Percentiles rank a stretch among this genome's conserved stretches.
Evolutionary conservation across 2,113 vertebrate genomes (phyloP).

Genomic region (Dipodomys merriami): DNA sequence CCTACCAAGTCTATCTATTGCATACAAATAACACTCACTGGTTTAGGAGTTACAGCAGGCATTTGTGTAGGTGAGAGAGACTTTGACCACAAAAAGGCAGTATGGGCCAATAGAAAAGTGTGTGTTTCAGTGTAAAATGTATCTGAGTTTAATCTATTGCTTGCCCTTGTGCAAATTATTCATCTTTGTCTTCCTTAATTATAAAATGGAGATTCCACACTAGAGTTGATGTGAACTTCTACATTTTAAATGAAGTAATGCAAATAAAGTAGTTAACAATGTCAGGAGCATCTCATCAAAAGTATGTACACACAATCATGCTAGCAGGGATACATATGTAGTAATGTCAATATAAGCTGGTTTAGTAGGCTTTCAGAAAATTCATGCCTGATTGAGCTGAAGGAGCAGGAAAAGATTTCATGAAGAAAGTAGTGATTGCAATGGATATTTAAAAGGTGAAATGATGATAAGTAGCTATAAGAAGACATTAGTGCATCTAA

Average conservation of each 20-base stretch:
- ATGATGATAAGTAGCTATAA: background rate
- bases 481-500: background rate
- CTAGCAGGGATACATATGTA: background rate
- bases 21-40: background rate
- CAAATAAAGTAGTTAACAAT: background rate
- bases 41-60: background rate
- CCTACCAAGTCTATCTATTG: background rate
- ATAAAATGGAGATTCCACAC: background rate
- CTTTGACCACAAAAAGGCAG: background rate
- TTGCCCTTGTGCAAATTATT: background rate
- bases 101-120: background rate
- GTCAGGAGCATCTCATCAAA: background rate
- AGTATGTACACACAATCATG: background rate
- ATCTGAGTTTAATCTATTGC: slow-evolving; percentile 3
- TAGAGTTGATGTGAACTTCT: background rate
- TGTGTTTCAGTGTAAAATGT: background rate
- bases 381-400: background rate
- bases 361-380: background rate
- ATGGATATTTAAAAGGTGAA: background rate
- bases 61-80: background rate
- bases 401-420: background rate
- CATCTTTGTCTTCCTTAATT: background rate
- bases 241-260: slow-evolving; percentile 24
- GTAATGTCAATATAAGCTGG: background rate
- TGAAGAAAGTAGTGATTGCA: background rate